Base-by-base conservation (phyloP, 2,888 invertebrate genomes). In the Eutolmus rufibarbis region DNA sequence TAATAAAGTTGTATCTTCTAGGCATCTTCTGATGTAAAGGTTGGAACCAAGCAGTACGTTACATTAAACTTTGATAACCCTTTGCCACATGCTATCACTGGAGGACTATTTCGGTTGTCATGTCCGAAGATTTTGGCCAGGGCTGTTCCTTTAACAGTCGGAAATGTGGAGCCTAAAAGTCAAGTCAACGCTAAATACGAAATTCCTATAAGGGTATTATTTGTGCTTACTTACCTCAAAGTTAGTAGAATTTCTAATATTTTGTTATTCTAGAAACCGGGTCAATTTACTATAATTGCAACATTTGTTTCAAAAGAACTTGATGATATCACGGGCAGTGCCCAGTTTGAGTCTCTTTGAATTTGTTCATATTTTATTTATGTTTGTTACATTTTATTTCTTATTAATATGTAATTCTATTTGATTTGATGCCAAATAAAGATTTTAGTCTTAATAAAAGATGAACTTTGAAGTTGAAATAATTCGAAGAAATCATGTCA, bases 251-350 rank as follows among this genome's bases (percentile, higher is more conserved):
- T 57, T 81, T 43, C 57, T 84, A 46, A 87, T 87, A 37, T n/a
- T 16, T 76, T 16, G 2, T 40, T 56, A 46, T 89, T 90, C 56
- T 92, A 94, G 92, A 94, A 94, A 91, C 89, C 93, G 0, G 96
- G 96, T 5, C 94, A 94, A 86, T 94, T 95, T 88, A 95, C 94
- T 90, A 93, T 96, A 87, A 94, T 96, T 14, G 96, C 95, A 0
- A 95, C 95, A 14, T 96, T 96, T 92, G 94, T 94, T 81, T 96
- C 96, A 0, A 94, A 92, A 40, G 94, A 96, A 90, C 93, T 97
- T 12, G 93, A 95, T 87, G 96, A 96, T 90, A 94, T 97, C 88
- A 94, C 93, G 7, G 96, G 96, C 56, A 95, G 95, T 0, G 94
- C 94, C 28, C 94, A 93, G 77, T 93, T 94, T 1, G 95, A 95